Percentiles rank a stretch among this genome's conserved stretches.
Evolutionary conservation across 2,113 vertebrate genomes (phyloP).

Genomic region (Lepidothrix coronata): DNA sequence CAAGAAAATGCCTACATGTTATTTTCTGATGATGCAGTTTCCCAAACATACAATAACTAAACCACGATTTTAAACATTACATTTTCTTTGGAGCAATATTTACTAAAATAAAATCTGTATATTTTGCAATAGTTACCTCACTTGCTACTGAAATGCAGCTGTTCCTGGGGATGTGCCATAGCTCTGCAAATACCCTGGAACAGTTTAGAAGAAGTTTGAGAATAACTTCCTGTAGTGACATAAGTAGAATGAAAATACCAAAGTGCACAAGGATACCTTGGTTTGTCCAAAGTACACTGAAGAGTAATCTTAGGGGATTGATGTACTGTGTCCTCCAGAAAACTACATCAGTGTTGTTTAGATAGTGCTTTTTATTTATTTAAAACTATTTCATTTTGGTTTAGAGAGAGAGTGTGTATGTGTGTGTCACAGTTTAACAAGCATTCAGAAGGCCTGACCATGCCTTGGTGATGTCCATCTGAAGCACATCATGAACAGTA

Average conservation of each 20-base stretch:
- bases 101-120: neutral
- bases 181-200: neutral
- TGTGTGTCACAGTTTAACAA: neutral
- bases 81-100: neutral
- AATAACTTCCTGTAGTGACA: neutral
- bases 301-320: neutral
- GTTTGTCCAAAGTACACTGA: neutral
- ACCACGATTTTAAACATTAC: neutral
- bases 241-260: neutral
- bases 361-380: neutral
- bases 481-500: neutral
- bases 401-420: neutral
- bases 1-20: neutral
- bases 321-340: neutral
- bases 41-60: neutral
- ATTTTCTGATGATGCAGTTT: neutral
- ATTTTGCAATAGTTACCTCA: neutral
- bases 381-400: neutral
- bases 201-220: neutral
- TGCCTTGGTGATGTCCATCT: neutral
- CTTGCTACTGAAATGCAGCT: neutral
- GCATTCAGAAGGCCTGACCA: neutral
- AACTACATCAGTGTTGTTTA: neutral
- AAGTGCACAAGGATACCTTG: neutral
- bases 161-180: neutral